A percentile compares a stretch with the other conserved stretches of the same genome.
These are phyloP conservation scores for Odocoileus hemionus DNA, from an alignment of 2,113 vertebrate species.

Conservation along the genomic window DNA sequence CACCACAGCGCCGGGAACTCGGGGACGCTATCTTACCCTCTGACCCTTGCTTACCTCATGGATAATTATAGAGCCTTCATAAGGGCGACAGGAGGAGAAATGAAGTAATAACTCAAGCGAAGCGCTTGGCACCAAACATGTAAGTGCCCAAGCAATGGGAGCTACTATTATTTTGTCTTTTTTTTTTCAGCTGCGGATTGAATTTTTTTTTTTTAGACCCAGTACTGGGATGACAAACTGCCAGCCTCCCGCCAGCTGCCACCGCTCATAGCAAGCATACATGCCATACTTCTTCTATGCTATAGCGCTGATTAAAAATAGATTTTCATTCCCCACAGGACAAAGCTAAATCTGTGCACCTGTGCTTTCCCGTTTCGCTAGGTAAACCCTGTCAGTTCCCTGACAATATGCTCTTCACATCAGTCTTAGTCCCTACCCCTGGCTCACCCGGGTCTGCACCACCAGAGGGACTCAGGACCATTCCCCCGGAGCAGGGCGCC, in stretches of 20 bases:
- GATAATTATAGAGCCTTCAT: neutral
- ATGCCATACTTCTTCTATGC: neutral
- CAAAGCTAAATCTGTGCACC: constrained; percentile 13
- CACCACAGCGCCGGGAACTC: neutral
- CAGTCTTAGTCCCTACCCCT: fast-evolving
- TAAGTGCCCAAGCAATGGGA: neutral
- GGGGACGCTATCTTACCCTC: neutral
- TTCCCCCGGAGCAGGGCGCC: neutral
- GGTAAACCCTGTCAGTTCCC: neutral
- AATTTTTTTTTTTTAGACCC: neutral
- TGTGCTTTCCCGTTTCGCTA: neutral
- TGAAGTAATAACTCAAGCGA: neutral
- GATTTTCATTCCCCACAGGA: constrained; percentile 16
- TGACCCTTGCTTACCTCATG: too few species aligned
- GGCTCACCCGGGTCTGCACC: fast-evolving
- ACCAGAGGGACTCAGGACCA: neutral
- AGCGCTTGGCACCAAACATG: fast-evolving
- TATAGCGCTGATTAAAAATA: constrained; percentile 26
- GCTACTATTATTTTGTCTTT: neutral
- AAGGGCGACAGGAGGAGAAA: neutral
- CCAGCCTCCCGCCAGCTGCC: neutral
- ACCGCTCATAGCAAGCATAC: neutral
- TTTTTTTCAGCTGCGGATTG: neutral
- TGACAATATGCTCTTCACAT: neutral
- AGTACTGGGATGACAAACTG: neutral